phyloP scores from a whole-genome alignment of 2,797 vertebrate species.

The Lagodon rhomboides region DNA sequence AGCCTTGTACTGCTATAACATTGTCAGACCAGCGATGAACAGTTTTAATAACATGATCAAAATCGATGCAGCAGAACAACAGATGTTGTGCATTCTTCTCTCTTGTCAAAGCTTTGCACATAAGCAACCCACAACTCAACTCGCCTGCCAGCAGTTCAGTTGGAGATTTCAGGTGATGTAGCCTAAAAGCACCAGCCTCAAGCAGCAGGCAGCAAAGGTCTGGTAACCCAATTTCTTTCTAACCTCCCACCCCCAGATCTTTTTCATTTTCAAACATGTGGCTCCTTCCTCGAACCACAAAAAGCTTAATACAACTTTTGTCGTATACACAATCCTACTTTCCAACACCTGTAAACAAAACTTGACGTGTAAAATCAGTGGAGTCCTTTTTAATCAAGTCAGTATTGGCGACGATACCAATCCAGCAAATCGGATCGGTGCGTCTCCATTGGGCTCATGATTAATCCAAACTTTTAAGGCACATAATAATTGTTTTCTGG shows the following conservation, averaged over 20 bases:
- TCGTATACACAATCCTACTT: background rate
- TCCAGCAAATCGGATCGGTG: background rate
- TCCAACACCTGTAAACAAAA: background rate
- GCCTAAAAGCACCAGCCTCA: background rate
- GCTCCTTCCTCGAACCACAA: background rate
- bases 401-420: conserved; percentile 1
- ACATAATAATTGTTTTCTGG: conserved; percentile 16
- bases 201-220: background rate
- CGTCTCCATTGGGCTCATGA: conserved; percentile 23
- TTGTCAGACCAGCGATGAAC: too few species aligned
- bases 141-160: background rate
- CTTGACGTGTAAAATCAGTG: background rate
- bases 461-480: conserved; percentile 37
- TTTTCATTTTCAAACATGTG: background rate
- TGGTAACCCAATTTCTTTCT: background rate
- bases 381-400: conserved; percentile 2
- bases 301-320: background rate
- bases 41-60: too few species aligned
- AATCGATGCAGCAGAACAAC: too few species aligned
- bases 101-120: too few species aligned
- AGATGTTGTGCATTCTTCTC: too few species aligned
- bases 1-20: too few species aligned
- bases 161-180: background rate
- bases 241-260: background rate
- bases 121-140: too few species aligned